Evolutionary conservation across 2,888 invertebrate genomes (phyloP).

Genomic region (Listrodromus nycthemerus): DNA sequence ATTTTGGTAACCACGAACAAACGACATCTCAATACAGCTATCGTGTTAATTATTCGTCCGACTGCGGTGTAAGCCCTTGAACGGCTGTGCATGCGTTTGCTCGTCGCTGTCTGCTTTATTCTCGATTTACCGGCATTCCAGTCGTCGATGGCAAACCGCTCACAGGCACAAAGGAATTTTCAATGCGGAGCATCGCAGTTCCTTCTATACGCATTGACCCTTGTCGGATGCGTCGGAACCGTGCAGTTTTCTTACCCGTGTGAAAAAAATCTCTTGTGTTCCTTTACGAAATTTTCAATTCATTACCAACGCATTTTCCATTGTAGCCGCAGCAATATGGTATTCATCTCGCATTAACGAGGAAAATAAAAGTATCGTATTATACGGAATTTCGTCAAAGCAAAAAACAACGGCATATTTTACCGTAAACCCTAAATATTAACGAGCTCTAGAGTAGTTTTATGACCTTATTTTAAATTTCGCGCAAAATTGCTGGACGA

Average conservation of each 20-base stretch:
- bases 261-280: slow-evolving; percentile 3
- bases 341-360: background rate
- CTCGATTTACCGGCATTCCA: slow-evolving; percentile 18
- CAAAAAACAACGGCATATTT: slow-evolving; percentile 14
- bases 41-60: slow-evolving; percentile 69
- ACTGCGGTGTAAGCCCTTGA: slow-evolving; percentile 28
- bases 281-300: slow-evolving; percentile 22
- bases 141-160: background rate
- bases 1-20: background rate
- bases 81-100: background rate
- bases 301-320: too few species aligned
- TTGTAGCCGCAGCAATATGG: too few species aligned
- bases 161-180: slow-evolving; percentile 39
- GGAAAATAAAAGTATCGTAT: slow-evolving; percentile 30
- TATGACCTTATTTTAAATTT: slow-evolving; percentile 2
- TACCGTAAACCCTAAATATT: background rate
- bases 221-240: slow-evolving; percentile 26
- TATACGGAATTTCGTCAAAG: background rate
- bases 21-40: slow-evolving; percentile 7
- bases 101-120: background rate
- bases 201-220: background rate
- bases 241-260: background rate
- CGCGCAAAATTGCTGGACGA: background rate
- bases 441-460: background rate
- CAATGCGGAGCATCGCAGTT: background rate